Evolutionary conservation across 1,140 invertebrate genomes (phyloP).

Genomic region (Oscheius sp.): DNA sequence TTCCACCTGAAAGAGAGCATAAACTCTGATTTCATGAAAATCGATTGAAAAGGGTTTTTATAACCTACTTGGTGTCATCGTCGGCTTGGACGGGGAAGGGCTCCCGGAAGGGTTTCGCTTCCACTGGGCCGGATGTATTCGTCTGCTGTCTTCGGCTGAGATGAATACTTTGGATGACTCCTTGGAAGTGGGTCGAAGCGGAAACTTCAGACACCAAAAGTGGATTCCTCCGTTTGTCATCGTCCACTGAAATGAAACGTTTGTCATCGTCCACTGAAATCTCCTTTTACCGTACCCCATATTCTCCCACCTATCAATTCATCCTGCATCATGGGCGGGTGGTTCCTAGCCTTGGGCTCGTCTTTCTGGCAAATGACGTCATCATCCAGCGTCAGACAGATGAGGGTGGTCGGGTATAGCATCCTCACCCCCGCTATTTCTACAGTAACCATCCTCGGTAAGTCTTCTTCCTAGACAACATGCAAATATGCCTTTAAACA

Average conservation of each 20-base stretch:
- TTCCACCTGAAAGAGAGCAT: constrained; percentile 3
- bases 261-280: background rate
- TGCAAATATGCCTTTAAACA: background rate
- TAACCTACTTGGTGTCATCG: constrained; percentile 2
- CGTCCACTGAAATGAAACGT: no score
- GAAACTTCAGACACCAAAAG: no score
- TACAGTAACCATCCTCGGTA: constrained; percentile 37
- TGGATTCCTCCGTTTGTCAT: no score
- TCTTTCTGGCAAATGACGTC: constrained; percentile 17
- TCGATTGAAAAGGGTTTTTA: background rate
- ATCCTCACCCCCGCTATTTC: constrained; percentile 33
- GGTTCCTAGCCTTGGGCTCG: background rate
- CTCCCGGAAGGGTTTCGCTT: background rate
- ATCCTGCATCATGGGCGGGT: background rate
- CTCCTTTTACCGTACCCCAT: background rate
- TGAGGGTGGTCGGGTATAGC: constrained; percentile 20
- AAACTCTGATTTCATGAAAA: background rate
- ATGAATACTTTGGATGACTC: background rate
- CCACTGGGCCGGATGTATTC: no score
- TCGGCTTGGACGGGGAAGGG: background rate
- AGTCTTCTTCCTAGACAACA: background rate
- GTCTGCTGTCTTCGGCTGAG: no score
- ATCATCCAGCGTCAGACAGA: constrained; percentile 33
- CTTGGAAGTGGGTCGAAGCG: background rate
- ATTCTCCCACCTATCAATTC: background rate